Evolutionary conservation across 2,888 invertebrate species (phyloP).

Genomic region (Torymus tubicola): DNA sequence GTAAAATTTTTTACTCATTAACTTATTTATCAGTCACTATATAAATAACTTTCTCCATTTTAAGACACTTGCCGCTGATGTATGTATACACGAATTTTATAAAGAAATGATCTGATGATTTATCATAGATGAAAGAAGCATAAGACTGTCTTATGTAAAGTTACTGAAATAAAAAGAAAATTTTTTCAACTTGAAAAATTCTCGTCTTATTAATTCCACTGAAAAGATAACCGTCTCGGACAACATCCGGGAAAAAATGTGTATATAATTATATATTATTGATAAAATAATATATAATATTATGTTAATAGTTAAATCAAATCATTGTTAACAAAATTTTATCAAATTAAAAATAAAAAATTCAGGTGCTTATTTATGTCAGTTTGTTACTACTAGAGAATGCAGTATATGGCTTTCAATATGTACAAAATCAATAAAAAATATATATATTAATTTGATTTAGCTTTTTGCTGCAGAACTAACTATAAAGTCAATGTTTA

Average conservation of each 20-base stretch:
- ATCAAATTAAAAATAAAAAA: too few species aligned
- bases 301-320: too few species aligned
- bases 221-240: not conserved
- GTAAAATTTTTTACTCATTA: too few species aligned
- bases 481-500: too few species aligned
- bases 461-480: too few species aligned
- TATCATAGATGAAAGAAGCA: not conserved
- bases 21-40: conserved; percentile 32
- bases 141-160: conserved; percentile 40
- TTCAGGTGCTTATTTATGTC: too few species aligned
- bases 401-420: too few species aligned
- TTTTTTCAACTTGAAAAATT: conserved; percentile 31
- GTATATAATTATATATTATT: conserved; percentile 25
- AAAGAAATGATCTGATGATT: too few species aligned
- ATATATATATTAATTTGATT: too few species aligned
- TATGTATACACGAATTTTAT: not conserved
- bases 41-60: conserved; percentile 7
- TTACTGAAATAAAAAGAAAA: conserved; percentile 37
- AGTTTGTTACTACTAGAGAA: too few species aligned
- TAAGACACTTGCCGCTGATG: conserved; percentile 6
- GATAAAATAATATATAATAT: conserved; percentile 1
- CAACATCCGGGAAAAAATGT: not conserved
- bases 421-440: too few species aligned
- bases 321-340: too few species aligned
- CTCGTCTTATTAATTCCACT: conserved; percentile 24